Evolutionary conservation across 2,888 invertebrate species (phyloP), one percentile per base, ranked within the genome.

Genomic region (Drosophila barbarae): DNA sequence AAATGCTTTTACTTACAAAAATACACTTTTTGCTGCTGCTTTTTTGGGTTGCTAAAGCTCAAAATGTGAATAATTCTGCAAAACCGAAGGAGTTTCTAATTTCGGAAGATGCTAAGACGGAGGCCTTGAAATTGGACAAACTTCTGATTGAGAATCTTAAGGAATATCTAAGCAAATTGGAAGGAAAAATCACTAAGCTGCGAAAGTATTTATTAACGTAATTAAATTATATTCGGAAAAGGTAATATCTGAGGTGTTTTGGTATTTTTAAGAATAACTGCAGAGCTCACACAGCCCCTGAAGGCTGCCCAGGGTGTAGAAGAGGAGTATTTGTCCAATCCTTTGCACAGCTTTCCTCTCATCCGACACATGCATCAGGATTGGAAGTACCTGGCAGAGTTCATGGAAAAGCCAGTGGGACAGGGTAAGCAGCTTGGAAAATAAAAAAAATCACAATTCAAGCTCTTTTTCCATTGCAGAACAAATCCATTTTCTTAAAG

Each of bases 251-350:
- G 9, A 3, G n/a, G 10, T 15, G 3, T 10, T 44, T 26, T 36
- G 9, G 15, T 46, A 12, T 13, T 4, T 21, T 46, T 8, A 8
- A 77, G 77, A n/a, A 4, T 81, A 3, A 47, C 36, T 6, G 6
- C 23, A 2, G 58, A 72, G 18, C 8, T 72, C 6, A 53, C 47
- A 1, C 10, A 38, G 0, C 54, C 76, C 1, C 6, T 73, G 6
- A n/a, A 46, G 6, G 36, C 15, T 6, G 55, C 72, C 3, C 13
- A 55, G 21, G 70, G 56, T 0, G 52, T 12, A 0, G 74, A 73
- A 23, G 26, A 57, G 46, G 76, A 81, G 26, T 70, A 66, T n/a
- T 9, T 76, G 3, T 60, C 53, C 6, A 76, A 81, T 66, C 82
- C 77, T 0, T 26, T 77, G 2, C 44, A 74, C 35, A 61, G 57